phyloP scores from a whole-genome alignment of 2,797 vertebrate species.

The Manis crassicaudata region DNA sequence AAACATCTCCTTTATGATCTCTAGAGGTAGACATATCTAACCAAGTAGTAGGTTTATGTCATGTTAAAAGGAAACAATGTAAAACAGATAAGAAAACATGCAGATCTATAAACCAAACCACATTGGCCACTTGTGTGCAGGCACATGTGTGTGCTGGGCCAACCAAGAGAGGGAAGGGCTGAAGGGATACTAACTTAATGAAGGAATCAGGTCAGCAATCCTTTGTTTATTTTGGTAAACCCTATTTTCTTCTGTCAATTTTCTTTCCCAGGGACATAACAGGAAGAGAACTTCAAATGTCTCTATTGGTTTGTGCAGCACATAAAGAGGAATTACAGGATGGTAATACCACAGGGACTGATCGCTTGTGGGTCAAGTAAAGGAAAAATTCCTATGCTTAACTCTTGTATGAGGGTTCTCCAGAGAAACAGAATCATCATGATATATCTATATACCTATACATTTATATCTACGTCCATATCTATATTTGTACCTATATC shows the following conservation, averaged over 20 bases:
- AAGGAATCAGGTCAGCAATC: background rate
- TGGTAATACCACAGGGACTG: background rate
- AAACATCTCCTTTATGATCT: conserved; percentile 38
- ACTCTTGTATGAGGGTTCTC: background rate
- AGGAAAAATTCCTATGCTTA: background rate
- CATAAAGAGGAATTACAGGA: background rate
- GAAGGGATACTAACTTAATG: background rate
- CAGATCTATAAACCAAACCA: background rate
- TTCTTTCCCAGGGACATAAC: background rate
- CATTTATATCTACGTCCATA: no score
- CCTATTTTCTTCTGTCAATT: background rate
- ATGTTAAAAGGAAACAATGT: background rate
- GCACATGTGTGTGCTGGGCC: background rate
- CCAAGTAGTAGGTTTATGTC: background rate
- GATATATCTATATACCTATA: no score
- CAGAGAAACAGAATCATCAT: background rate
- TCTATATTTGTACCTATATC: no score
- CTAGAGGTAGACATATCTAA: background rate
- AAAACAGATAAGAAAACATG: background rate
- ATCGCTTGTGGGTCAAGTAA: background rate
- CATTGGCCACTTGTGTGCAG: background rate
- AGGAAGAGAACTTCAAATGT: background rate
- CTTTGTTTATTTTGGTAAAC: conserved; percentile 5
- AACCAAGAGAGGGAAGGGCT: background rate
- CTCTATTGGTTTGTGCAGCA: background rate